These are phyloP conservation scores for Nomada ruficornis DNA, from an alignment of 2,888 invertebrate genomes.

Conservation along the genomic window DNA sequence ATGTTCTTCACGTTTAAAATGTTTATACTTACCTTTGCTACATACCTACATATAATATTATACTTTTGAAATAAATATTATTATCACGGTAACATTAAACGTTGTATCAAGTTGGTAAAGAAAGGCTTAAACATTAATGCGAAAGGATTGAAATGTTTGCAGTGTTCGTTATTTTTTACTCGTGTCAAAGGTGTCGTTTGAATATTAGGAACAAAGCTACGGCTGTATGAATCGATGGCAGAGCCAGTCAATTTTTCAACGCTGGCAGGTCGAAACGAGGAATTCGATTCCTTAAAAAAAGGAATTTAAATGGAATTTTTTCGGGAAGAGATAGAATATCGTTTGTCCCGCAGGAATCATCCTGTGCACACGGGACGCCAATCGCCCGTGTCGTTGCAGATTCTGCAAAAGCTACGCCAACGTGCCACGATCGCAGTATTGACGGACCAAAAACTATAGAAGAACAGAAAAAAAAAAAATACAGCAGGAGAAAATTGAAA, in stretches of 20 bases:
- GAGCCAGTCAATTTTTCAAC: slow-evolving; percentile 1
- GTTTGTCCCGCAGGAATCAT: neutral
- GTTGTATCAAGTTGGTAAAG: neutral
- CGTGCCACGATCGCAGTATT: slow-evolving; percentile 39
- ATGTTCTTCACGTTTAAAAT: neutral
- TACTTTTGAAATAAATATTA: too few species aligned
- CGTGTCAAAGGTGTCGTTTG: too few species aligned
- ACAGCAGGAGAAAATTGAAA: slow-evolving; percentile 56
- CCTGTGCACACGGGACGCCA: slow-evolving; percentile 19
- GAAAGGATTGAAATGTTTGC: too few species aligned
- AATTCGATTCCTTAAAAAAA: slow-evolving; percentile 17
- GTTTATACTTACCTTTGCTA: too few species aligned
- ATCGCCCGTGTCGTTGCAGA: slow-evolving; percentile 37
- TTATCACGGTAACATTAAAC: too few species aligned
- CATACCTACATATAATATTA: too few species aligned
- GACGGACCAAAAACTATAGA: slow-evolving; percentile 26
- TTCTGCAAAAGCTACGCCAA: slow-evolving; percentile 40
- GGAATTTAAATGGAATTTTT: slow-evolving; percentile 1
- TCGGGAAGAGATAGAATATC: neutral
- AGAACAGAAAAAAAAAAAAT: neutral
- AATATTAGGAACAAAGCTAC: neutral
- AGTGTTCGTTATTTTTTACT: too few species aligned
- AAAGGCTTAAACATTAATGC: neutral
- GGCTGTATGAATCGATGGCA: neutral
- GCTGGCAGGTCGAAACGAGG: slow-evolving; percentile 2